Base-by-base conservation (phyloP, 2,888 invertebrate species). In the Malthinus flaveolus region DNA sequence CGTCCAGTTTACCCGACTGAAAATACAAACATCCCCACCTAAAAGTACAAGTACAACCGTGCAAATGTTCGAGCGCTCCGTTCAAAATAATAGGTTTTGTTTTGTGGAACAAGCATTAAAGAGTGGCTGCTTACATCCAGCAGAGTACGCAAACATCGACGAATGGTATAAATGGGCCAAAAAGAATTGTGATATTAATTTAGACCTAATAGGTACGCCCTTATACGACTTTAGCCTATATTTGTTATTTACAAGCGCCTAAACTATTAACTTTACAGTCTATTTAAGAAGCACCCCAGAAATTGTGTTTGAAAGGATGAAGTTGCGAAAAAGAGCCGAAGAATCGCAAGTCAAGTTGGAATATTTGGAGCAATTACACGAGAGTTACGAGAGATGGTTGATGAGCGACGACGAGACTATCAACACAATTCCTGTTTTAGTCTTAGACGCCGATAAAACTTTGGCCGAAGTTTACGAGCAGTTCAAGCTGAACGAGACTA, bases 41-140 rank as follows among this genome's bases (percentile, higher is more conserved):
- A 66, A 79, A 61, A 76, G 78, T 1, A 83, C 86, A 0, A 74
- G 80, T 1, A 87, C 87, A 3, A 87, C 87, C 0, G 86, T 93
- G 6, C 95, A 95, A 78, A 82, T 96, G 69, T 92, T 95, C 85
- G 96, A 96, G 75, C 82, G 96, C 48, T 95, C 95, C 0, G 78
- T 96, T 35, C 93, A 84, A 75, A 95, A 95, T 79, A 92, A 94
- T 8, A 83, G 89, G 33, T 84, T 83, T 72, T 92, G 92, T 75
- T 76, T 76, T 51, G 89, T 96, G 42, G 95, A 96, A 75, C 85
- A 87, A 73, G 88, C 90, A 82, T 82, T 81, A 69, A 81, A 84
- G 50, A 87, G 84, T 66, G 87, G 88, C 1, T 82, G 84, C 3
- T 79, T 96, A 71, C 85, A 87, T 56, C 82, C 83, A 0, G 88